Percentiles rank a stretch among this genome's conserved stretches.
These are phyloP conservation scores for Zapornia atra DNA, from an alignment of 2,113 vertebrate genomes.

Conservation along the genomic window DNA sequence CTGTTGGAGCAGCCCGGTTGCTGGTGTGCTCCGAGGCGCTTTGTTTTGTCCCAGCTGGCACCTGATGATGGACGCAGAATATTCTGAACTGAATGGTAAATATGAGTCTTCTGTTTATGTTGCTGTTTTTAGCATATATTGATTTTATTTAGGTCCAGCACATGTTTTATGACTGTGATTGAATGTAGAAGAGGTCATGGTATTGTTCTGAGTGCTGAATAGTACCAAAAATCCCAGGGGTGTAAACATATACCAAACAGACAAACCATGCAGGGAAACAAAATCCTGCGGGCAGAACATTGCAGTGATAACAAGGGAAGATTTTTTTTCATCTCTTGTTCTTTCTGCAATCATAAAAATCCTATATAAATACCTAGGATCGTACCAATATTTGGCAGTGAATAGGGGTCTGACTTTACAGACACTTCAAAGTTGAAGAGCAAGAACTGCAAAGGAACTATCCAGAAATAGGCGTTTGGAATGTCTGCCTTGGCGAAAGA, in stretches of 20 bases:
- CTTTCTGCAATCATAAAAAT: neutral
- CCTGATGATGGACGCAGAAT: conserved; percentile 35
- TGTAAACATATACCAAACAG: neutral
- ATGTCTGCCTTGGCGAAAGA: neutral
- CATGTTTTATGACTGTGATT: neutral
- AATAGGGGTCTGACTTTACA: neutral
- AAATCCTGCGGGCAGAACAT: neutral
- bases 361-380: neutral
- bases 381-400: neutral
- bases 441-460: neutral
- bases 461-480: neutral
- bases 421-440: neutral
- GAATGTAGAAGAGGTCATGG: neutral
- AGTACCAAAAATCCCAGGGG: neutral
- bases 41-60: conserved; percentile 18
- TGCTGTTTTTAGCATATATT: neutral
- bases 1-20: neutral
- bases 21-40: neutral
- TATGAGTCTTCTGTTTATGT: conserved; percentile 3
- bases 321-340: neutral
- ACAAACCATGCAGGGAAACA: neutral
- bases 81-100: conserved; percentile 27
- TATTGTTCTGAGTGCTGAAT: neutral
- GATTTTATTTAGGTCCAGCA: neutral
- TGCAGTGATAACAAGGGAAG: neutral